Evolutionary conservation across 2,113 vertebrate genomes (phyloP).

Genomic region (Phyllopteryx taeniolatus): DNA sequence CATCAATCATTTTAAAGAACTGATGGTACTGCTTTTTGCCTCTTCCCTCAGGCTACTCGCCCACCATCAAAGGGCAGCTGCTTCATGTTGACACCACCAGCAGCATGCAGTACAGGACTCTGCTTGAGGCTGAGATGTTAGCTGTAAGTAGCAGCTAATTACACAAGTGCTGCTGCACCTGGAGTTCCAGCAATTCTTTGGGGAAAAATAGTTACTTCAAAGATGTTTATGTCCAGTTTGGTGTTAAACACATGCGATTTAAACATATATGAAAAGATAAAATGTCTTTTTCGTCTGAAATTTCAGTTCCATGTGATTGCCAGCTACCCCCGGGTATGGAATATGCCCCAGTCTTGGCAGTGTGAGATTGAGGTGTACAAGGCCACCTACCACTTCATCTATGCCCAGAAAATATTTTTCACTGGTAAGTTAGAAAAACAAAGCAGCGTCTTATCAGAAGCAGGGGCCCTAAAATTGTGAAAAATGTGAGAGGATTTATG

Average conservation of each 20-base stretch:
- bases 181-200: background rate
- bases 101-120: slow-evolving; percentile 96
- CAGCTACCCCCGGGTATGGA: slow-evolving; percentile 91
- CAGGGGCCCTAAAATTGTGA: background rate
- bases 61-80: slow-evolving; percentile 96
- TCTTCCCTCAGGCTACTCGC: slow-evolving; percentile 82
- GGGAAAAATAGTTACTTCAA: background rate
- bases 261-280: background rate
- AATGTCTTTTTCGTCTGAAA: background rate
- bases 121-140: slow-evolving; percentile 96
- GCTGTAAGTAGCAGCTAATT: slow-evolving; percentile 80
- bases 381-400: slow-evolving; percentile 98
- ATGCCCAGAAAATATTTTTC: slow-evolving; percentile 98
- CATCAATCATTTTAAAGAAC: background rate
- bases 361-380: slow-evolving; percentile 98
- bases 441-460: background rate
- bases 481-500: background rate
- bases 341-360: slow-evolving; percentile 97
- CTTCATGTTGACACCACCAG: slow-evolving; percentile 96
- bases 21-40: background rate
- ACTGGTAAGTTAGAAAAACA: slow-evolving; percentile 75
- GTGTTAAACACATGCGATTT: background rate
- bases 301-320: slow-evolving; percentile 92
- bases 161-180: background rate
- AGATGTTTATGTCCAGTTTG: background rate